These are phyloP conservation scores for Xanthostigma xanthostigma DNA, from an alignment of 2,888 invertebrate genomes.

Conservation along the genomic window DNA sequence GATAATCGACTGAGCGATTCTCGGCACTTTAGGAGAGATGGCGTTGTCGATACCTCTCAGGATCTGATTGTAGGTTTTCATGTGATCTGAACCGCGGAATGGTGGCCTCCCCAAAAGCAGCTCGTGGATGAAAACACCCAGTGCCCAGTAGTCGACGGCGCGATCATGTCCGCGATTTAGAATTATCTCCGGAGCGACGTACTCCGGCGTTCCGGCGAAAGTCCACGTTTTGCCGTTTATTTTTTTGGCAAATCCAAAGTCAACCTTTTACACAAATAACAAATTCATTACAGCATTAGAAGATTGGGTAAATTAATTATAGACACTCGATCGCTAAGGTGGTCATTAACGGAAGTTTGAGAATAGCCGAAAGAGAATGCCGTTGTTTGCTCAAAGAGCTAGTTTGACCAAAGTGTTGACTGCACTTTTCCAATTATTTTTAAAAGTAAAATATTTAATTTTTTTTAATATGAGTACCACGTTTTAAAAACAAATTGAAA, in stretches of 20 bases:
- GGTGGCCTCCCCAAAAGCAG: constrained; percentile 78
- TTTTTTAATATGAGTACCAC: no score
- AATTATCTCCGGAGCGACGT: constrained; percentile 82
- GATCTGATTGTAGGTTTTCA: constrained; percentile 89
- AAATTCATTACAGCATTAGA: no score
- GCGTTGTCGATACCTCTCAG: constrained; percentile 81
- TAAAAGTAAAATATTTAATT: no score
- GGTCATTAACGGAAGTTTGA: not conserved
- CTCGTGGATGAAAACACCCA: constrained; percentile 80
- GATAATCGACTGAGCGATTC: constrained; percentile 67
- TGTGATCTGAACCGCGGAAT: constrained; percentile 79
- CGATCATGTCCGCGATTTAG: constrained; percentile 71
- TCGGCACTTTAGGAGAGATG: constrained; percentile 59
- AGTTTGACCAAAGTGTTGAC: no score
- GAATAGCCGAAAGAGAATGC: no score
- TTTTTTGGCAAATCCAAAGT: constrained; percentile 88
- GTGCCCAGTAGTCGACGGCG: constrained; percentile 89
- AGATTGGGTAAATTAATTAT: not conserved
- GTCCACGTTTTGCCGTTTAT: constrained; percentile 79
- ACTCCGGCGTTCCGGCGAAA: constrained; percentile 90
- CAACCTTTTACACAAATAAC: constrained; percentile 40
- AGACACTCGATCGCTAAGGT: not conserved
- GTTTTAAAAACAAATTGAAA: no score
- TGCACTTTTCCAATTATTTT: no score
- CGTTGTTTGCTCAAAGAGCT: no score